Percentiles rank a stretch among this genome's conserved stretches.
Conservation (phyloP, 2,797 vertebrate species). For the Chaenodraco wilsoni region DNA sequence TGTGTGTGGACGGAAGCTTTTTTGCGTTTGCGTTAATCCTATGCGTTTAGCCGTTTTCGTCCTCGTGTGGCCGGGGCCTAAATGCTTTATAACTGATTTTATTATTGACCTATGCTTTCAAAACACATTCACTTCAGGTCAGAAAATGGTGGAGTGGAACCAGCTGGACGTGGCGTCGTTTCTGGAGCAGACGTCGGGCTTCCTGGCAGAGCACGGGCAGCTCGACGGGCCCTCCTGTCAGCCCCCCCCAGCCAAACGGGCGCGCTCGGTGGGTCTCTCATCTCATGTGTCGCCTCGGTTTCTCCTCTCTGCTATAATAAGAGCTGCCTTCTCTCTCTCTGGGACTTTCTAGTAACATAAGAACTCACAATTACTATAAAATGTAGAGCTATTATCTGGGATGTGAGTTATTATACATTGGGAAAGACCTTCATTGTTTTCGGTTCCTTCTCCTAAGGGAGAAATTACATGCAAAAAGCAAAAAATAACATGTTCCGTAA, state of each 20-base stretch:
- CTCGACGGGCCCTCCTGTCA: slow-evolving; percentile 94
- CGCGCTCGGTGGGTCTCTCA: slow-evolving; percentile 93
- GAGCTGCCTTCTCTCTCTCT: slow-evolving; percentile 20
- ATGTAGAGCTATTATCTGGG: not conserved
- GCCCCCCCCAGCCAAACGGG: slow-evolving; percentile 93
- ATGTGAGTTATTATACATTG: not conserved
- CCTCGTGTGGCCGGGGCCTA: too few relatives aligned
- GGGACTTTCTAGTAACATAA: slow-evolving; percentile 9
- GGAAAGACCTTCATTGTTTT: not conserved
- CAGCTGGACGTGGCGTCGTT: slow-evolving; percentile 96
- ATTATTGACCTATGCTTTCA: not conserved
- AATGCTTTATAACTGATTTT: not conserved
- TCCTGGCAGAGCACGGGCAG: slow-evolving; percentile 96
- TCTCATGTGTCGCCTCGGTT: slow-evolving; percentile 22
- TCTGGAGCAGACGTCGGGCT: slow-evolving; percentile 95
- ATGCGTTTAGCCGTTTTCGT: too few relatives aligned
- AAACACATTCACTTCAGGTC: slow-evolving; percentile 81
- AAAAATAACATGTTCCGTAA: not conserved
- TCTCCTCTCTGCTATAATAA: slow-evolving; percentile 2
- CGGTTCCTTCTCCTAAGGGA: not conserved
- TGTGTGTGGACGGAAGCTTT: too few relatives aligned
- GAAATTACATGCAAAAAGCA: not conserved
- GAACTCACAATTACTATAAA: slow-evolving; percentile 7
- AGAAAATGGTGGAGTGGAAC: slow-evolving; percentile 99
- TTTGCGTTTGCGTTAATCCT: too few relatives aligned